These are phyloP conservation scores for Alosa sapidissima DNA, from an alignment of 2,797 vertebrate species.

Conservation along the genomic window DNA sequence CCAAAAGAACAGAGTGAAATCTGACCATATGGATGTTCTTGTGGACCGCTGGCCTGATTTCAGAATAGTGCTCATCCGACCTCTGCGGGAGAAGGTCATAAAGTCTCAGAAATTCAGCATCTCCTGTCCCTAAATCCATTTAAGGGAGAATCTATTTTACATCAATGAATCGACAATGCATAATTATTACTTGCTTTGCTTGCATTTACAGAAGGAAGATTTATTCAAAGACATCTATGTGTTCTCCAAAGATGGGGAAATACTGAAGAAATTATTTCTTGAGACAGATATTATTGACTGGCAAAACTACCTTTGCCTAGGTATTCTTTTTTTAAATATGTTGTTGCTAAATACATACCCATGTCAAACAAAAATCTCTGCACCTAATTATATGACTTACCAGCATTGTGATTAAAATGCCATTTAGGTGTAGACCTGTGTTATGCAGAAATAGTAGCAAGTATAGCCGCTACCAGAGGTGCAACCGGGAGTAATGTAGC, in stretches of 20 bases:
- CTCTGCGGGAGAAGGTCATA: constrained; percentile 36
- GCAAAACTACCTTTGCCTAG: constrained; percentile 40
- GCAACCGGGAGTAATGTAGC: neutral
- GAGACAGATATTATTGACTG: constrained; percentile 45
- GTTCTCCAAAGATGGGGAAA: constrained; percentile 42
- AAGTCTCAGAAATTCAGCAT: neutral
- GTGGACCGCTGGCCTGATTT: constrained; percentile 55
- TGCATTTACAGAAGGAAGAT: constrained; percentile 39
- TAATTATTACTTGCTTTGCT: neutral
- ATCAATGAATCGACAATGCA: neutral
- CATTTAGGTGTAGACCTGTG: constrained; percentile 40
- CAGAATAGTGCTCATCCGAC: constrained; percentile 42
- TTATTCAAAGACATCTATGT: constrained; percentile 37
- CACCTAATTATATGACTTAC: neutral
- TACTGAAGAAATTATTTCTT: constrained; percentile 33
- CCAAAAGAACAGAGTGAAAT: constrained; percentile 37
- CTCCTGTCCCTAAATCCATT: neutral
- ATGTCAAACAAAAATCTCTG: neutral
- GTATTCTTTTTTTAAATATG: constrained; percentile 19
- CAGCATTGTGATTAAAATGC: neutral
- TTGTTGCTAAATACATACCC: neutral
- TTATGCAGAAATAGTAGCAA: constrained; percentile 35
- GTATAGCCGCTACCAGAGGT: constrained; percentile 29
- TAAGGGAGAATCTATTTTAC: neutral
- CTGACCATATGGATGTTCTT: constrained; percentile 42